phyloP scores from a whole-genome alignment of 2,797 vertebrate species.

The Darevskia mixta region DNA sequence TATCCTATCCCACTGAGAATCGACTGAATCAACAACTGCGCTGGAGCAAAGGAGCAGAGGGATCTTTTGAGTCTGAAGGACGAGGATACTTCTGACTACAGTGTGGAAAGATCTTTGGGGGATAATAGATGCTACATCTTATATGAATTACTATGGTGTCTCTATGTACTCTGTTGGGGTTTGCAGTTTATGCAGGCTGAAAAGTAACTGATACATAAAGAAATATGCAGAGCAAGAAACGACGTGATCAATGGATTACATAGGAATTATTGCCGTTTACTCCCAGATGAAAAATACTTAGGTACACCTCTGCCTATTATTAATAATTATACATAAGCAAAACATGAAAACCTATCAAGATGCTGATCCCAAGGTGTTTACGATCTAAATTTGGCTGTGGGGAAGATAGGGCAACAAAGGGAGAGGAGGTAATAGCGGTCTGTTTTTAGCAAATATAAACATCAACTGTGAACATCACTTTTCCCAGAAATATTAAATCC shows the following conservation, averaged over 20 bases:
- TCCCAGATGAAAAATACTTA: background rate
- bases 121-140: background rate
- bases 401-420: background rate
- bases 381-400: background rate
- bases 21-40: background rate
- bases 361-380: background rate
- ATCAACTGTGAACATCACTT: background rate
- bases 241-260: background rate
- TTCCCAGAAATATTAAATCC: background rate
- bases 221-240: background rate
- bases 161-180: background rate
- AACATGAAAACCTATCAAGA: background rate
- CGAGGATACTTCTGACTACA: background rate
- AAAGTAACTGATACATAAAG: background rate
- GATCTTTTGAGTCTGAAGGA: background rate
- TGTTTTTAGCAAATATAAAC: background rate
- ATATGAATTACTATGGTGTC: background rate
- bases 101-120: background rate
- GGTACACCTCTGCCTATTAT: background rate
- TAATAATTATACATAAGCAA: background rate
- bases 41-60: slow-evolving; percentile 7
- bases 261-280: background rate
- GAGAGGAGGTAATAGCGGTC: too few relatives aligned
- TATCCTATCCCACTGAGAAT: background rate
- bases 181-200: background rate